Evolutionary conservation across 1,140 invertebrate genomes (phyloP).

Genomic region (Drosophila azteca): DNA sequence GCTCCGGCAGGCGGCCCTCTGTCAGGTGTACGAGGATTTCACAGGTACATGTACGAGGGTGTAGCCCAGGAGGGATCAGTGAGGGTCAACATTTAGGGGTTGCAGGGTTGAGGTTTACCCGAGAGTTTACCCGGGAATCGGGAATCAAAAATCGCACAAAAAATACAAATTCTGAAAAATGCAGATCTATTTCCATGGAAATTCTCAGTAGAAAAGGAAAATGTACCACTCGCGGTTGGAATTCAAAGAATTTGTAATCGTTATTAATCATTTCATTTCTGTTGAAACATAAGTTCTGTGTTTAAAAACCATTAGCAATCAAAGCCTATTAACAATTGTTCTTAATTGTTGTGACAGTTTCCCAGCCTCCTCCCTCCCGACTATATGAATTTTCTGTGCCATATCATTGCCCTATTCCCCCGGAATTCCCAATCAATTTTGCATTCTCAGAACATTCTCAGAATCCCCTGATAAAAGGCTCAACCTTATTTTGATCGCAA

Average conservation of each 20-base stretch:
- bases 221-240: too few relatives aligned
- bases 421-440: conserved; percentile 13
- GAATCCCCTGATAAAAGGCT: neutral
- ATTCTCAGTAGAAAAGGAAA: too few relatives aligned
- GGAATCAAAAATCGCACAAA: neutral
- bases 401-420: neutral
- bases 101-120: too few relatives aligned
- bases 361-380: too few relatives aligned
- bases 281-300: too few relatives aligned
- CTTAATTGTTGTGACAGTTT: neutral
- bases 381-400: neutral
- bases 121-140: neutral
- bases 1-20: conserved; percentile 57
- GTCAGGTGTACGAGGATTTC: conserved; percentile 74
- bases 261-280: neutral
- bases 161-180: neutral
- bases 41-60: conserved; percentile 54
- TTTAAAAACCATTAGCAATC: too few relatives aligned
- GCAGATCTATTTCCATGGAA: neutral
- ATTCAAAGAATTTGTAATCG: conserved; percentile 7
- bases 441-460: neutral
- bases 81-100: neutral
- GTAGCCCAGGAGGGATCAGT: conserved; percentile 9
- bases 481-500: too few relatives aligned
- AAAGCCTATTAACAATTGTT: neutral